Base-by-base conservation (phyloP, 2,797 vertebrate genomes). In the Gymnodraco acuticeps region DNA sequence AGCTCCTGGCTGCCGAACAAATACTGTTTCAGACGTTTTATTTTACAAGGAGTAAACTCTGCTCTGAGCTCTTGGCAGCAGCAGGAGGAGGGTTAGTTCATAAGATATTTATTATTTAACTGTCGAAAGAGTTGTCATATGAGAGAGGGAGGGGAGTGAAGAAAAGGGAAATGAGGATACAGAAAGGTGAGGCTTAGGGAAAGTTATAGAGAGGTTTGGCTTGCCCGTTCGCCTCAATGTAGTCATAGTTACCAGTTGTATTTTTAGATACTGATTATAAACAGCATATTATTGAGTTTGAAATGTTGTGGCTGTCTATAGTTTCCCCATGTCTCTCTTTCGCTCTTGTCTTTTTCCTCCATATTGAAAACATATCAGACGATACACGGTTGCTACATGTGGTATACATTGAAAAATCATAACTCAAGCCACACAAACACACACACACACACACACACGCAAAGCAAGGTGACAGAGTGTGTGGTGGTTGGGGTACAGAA, bases 1-100 rank as follows among this genome's bases (percentile, higher is more conserved):
- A 87, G 85, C 51, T 51, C 45, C 89, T 94, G 94, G 92, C 94
- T 66, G 64, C 14, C 1, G 81, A 92, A 89, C 90, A 92, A 90
- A 90, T 90, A 54, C 73, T 19, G 53, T 81, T 88, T 88, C 70
- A 87, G 85, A 84, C 69, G 61, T 89, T 89, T 79, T 80, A 73
- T 84, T 92, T 90, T 75, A 79, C 70, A 52, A 74, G 74, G 78
- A 81, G 75, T 87, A 73, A 85, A 83, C 78, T 75, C 67, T 4
- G 83, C 73, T 75, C 61, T 16, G 5, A 63, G 61, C 75, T 71
- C 78, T 87, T 89, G 91, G 89, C 85, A 89, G 78, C 56, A 1
- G 78, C 56, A 1, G 53, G 10, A 50, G 59, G 68, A 72, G 42
- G 56, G 59, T 66, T 55, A 20, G 80, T 91, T 80, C 81, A 70